Evolutionary conservation across 2,797 vertebrate genomes (phyloP).

Genomic region (Phoebastria nigripes): DNA sequence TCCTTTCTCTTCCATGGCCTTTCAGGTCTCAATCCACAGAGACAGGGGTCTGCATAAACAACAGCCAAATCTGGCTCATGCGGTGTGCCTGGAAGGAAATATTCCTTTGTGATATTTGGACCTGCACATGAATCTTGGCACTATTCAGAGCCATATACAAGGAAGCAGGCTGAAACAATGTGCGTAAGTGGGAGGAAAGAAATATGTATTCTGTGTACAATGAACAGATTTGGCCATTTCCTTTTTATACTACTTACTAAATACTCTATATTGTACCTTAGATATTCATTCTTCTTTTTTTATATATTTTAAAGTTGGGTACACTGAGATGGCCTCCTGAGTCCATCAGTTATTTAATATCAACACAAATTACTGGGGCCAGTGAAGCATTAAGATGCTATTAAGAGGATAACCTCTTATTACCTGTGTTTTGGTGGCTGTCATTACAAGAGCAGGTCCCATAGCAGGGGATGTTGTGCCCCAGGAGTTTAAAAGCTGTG

Average conservation of each 20-base stretch:
- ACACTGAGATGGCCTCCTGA: neutral
- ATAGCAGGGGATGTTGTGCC: neutral
- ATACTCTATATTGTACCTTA: neutral
- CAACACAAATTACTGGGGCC: neutral
- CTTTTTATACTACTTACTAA: neutral
- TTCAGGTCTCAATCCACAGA: neutral
- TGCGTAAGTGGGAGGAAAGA: neutral
- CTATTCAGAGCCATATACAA: neutral
- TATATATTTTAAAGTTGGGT: neutral
- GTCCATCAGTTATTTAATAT: neutral
- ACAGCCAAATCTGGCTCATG: neutral
- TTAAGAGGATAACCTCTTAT: neutral
- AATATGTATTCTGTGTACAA: neutral
- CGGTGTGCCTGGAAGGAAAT: neutral
- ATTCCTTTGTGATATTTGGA: neutral
- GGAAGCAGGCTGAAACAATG: neutral
- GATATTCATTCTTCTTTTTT: accelerated
- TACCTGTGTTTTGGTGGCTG: neutral
- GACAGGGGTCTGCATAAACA: neutral
- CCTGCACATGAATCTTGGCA: neutral
- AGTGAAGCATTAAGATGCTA: neutral
- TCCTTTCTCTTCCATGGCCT: neutral
- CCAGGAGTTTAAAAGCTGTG: neutral
- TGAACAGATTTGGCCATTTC: neutral
- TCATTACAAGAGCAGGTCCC: neutral